Conservation (phyloP, 2,797 vertebrate species). For the Sebastes oblongus region DNA sequence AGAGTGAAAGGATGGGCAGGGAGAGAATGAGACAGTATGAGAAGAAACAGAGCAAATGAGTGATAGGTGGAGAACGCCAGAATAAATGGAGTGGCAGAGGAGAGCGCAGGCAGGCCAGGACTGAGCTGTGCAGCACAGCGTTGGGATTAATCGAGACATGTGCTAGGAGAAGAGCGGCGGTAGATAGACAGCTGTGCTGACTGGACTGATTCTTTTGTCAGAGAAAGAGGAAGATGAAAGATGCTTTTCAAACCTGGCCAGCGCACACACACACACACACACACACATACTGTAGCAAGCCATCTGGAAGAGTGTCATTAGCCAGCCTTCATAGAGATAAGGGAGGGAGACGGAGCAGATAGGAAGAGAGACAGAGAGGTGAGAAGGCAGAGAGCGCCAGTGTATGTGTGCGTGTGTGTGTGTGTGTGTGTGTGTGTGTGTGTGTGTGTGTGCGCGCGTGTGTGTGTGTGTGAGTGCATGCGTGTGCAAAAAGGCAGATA, state of each 20-base stretch:
- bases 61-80: constrained; percentile 18
- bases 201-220: constrained; percentile 68
- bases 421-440: background rate
- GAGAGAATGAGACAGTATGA: background rate
- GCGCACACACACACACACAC: constrained; percentile 23
- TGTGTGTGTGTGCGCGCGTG: background rate
- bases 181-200: constrained; percentile 70
- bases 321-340: constrained; percentile 39
- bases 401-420: background rate
- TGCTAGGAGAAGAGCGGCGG: constrained; percentile 38
- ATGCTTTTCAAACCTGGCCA: constrained; percentile 63
- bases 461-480: background rate
- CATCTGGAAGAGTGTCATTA: constrained; percentile 74
- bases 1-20: constrained; percentile 1
- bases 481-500: background rate
- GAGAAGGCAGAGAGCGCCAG: background rate
- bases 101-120: background rate
- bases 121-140: constrained; percentile 20
- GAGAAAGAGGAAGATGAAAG: constrained; percentile 59
- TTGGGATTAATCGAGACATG: constrained; percentile 51
- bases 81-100: constrained; percentile 14
- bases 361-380: constrained; percentile 21
- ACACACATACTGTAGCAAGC: constrained; percentile 32
- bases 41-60: background rate
- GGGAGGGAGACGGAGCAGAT: constrained; percentile 12